Percentiles rank a stretch among this genome's conserved stretches.
These are phyloP conservation scores for Mimas tiliae DNA, from an alignment of 2,888 invertebrate species.

Conservation along the genomic window DNA sequence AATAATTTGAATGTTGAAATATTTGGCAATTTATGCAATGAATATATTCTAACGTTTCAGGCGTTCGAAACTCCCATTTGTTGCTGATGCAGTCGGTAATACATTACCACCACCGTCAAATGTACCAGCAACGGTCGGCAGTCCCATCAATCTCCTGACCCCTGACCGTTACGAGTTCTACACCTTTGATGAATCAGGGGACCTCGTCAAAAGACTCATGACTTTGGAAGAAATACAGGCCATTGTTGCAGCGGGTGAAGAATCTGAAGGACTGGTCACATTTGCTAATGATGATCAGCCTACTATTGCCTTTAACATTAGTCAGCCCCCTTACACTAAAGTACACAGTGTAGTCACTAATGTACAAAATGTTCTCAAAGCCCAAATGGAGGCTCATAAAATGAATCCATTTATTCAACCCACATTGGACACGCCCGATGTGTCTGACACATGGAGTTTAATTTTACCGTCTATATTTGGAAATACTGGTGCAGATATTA, in stretches of 20 bases:
- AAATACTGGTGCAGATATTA: constrained; percentile 86
- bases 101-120: constrained; percentile 86
- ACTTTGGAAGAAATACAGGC: constrained; percentile 93
- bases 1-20: background rate
- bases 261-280: constrained; percentile 84
- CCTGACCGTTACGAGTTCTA: constrained; percentile 95
- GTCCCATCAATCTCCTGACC: constrained; percentile 91
- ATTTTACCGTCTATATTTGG: constrained; percentile 92
- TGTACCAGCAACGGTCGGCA: constrained; percentile 87
- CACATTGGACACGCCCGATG: constrained; percentile 88
- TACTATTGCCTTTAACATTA: constrained; percentile 75
- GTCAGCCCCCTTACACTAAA: constrained; percentile 86
- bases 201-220: constrained; percentile 92
- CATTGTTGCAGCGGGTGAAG: constrained; percentile 92
- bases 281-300: constrained; percentile 79
- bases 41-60: constrained; percentile 55
- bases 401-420: constrained; percentile 72
- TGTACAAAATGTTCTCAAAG: constrained; percentile 92
- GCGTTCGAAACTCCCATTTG: constrained; percentile 80
- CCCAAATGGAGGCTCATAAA: constrained; percentile 89
- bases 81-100: constrained; percentile 88
- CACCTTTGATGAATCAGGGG: constrained; percentile 93
- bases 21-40: background rate
- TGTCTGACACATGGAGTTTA: constrained; percentile 91
- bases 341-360: constrained; percentile 92